A percentile compares a stretch with the other conserved stretches of the same genome.
Evolutionary conservation across 1,140 invertebrate genomes (phyloP).

Genomic region (Ceratoteleas bidentatus): DNA sequence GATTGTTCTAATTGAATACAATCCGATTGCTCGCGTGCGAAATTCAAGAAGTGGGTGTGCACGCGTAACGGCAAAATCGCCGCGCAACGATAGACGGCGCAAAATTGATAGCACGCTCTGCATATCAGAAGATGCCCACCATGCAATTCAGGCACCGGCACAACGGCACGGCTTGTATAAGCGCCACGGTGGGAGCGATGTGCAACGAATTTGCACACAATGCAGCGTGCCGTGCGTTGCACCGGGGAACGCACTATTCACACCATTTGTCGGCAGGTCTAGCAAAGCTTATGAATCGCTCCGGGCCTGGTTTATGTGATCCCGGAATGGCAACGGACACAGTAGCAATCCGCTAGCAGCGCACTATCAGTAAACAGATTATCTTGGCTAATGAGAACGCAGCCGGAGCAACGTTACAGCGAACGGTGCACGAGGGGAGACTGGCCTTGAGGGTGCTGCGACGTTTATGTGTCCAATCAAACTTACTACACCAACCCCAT

Average conservation of each 20-base stretch:
- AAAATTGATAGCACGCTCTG: slow-evolving; percentile 73
- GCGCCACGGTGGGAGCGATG: slow-evolving; percentile 37
- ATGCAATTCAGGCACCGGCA: slow-evolving; percentile 70
- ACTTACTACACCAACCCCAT: slow-evolving; percentile 47
- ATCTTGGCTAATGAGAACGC: slow-evolving; percentile 69
- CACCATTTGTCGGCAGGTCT: slow-evolving; percentile 62
- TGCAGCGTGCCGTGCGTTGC: slow-evolving; percentile 49
- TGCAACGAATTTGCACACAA: slow-evolving; percentile 63
- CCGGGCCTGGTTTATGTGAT: slow-evolving; percentile 60
- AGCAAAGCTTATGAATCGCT: slow-evolving; percentile 63
- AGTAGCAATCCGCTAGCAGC: slow-evolving; percentile 59
- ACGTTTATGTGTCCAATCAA: slow-evolving; percentile 51
- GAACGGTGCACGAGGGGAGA: slow-evolving; percentile 38
- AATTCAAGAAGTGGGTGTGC: slow-evolving; percentile 31
- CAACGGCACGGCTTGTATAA: slow-evolving; percentile 33
- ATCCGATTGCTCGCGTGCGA: slow-evolving; percentile 25
- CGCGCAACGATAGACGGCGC: slow-evolving; percentile 42
- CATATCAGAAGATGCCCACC: slow-evolving; percentile 75
- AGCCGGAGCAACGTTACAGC: slow-evolving; percentile 51
- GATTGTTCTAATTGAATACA: slow-evolving; percentile 48
- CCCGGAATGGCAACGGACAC: slow-evolving; percentile 58
- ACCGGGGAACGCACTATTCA: slow-evolving; percentile 59
- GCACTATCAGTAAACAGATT: slow-evolving; percentile 67
- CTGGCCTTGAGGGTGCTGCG: slow-evolving; percentile 52
- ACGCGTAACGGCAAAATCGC: slow-evolving; percentile 17